Conservation (phyloP, 2,888 invertebrate species). For the Sphinx pinastri region DNA sequence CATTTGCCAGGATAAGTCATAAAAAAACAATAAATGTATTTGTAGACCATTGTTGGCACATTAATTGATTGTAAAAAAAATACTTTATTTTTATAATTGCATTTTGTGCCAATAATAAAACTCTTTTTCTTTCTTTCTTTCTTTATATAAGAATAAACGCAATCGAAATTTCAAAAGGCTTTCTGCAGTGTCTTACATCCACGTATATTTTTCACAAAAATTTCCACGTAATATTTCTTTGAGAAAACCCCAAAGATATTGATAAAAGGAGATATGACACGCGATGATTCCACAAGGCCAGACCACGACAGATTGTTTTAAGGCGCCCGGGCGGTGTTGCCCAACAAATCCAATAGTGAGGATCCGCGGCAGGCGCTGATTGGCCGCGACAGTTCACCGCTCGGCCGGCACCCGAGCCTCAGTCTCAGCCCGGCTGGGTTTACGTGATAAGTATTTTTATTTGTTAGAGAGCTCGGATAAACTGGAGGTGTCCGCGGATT, state of each 20-base stretch:
- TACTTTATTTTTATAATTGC: too few species aligned
- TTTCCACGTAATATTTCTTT: neutral
- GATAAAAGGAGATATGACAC: neutral
- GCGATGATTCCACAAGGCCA: neutral
- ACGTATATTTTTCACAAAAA: neutral
- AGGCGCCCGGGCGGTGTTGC: conserved; percentile 32
- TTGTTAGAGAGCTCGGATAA: conserved; percentile 60
- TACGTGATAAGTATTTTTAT: conserved; percentile 77
- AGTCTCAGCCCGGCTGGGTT: conserved; percentile 45
- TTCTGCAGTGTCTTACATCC: too few species aligned
- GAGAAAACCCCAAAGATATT: neutral
- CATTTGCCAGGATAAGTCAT: too few species aligned
- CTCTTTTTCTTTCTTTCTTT: too few species aligned
- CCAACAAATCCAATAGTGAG: conserved; percentile 54
- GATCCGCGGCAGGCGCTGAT: conserved; percentile 47
- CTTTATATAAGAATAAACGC: too few species aligned
- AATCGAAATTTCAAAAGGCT: too few species aligned
- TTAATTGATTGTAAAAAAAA: too few species aligned
- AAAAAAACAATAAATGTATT: too few species aligned
- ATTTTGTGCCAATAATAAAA: too few species aligned
- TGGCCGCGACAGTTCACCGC: conserved; percentile 53
- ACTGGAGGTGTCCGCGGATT: conserved; percentile 52
- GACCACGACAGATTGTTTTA: neutral
- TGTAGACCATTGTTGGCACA: too few species aligned
- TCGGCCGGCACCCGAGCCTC: conserved; percentile 52